Evolutionary conservation across 2,888 invertebrate genomes (phyloP).

Genomic region (Cheilosia vernalis): DNA sequence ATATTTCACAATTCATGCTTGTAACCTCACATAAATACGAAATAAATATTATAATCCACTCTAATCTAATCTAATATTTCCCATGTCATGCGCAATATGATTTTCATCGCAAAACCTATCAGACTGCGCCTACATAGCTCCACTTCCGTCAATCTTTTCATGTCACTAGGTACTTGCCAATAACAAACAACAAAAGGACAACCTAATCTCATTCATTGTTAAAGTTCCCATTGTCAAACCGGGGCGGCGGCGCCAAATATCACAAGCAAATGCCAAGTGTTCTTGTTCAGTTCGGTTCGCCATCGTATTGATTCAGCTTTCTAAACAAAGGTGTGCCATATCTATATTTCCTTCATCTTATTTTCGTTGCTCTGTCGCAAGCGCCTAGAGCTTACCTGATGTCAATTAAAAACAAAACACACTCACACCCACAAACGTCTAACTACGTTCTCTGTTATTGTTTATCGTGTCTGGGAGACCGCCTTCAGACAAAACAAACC

Average conservation of each 20-base stretch:
- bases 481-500: slow-evolving; percentile 7
- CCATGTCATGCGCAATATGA: too few relatives aligned
- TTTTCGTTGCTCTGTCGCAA: neutral
- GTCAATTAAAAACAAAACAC: neutral
- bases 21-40: too few relatives aligned
- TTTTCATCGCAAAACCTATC: neutral
- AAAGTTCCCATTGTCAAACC: neutral
- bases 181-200: neutral
- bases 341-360: neutral
- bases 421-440: neutral
- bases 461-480: slow-evolving; percentile 9
- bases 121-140: neutral
- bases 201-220: neutral
- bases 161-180: neutral
- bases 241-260: neutral
- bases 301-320: neutral
- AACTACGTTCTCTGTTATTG: neutral
- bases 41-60: too few relatives aligned
- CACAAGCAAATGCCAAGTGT: neutral
- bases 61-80: too few relatives aligned
- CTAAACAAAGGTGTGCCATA: slow-evolving; percentile 10
- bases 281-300: neutral
- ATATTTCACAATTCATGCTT: too few relatives aligned
- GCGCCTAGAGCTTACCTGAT: neutral
- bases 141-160: neutral